These are phyloP conservation scores for Gymnocheta viridis DNA, from an alignment of 2,888 invertebrate genomes.

Conservation along the genomic window DNA sequence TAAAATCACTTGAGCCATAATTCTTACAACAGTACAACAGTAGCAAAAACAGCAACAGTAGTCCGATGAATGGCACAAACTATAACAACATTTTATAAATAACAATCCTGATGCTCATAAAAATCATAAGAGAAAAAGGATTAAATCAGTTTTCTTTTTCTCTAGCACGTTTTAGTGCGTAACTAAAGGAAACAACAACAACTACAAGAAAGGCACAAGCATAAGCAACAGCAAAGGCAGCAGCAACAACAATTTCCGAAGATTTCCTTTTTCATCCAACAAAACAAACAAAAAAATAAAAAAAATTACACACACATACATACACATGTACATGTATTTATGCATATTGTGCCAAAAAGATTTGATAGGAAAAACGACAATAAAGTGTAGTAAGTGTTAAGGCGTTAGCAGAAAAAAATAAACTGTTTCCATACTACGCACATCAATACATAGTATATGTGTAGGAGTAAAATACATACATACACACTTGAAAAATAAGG, in stretches of 20 bases:
- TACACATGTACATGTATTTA: not conserved
- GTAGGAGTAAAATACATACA: not conserved
- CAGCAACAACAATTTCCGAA: not conserved
- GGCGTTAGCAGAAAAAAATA: constrained; percentile 27
- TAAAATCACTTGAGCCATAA: constrained; percentile 49
- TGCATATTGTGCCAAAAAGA: not conserved
- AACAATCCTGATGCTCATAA: constrained; percentile 29
- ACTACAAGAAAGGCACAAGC: not conserved
- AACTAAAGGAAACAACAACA: not conserved
- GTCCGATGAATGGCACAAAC: not conserved
- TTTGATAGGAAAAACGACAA: not conserved
- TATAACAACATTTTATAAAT: constrained; percentile 17
- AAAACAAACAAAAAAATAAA: not conserved
- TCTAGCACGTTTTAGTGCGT: constrained; percentile 23
- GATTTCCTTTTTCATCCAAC: not conserved
- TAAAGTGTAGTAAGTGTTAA: constrained; percentile 37
- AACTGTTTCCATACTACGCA: constrained; percentile 2
- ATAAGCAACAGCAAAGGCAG: not conserved
- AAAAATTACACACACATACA: not conserved
- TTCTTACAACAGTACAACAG: not conserved
- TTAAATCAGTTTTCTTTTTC: constrained; percentile 28
- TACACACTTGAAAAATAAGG: not conserved
- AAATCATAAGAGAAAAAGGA: constrained; percentile 31
- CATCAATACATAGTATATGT: not conserved
- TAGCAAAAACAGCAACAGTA: not conserved